Percentiles rank a stretch among this genome's conserved stretches.
Evolutionary conservation across 2,888 invertebrate species (phyloP).

Genomic region (Sminthurinus aureus): DNA sequence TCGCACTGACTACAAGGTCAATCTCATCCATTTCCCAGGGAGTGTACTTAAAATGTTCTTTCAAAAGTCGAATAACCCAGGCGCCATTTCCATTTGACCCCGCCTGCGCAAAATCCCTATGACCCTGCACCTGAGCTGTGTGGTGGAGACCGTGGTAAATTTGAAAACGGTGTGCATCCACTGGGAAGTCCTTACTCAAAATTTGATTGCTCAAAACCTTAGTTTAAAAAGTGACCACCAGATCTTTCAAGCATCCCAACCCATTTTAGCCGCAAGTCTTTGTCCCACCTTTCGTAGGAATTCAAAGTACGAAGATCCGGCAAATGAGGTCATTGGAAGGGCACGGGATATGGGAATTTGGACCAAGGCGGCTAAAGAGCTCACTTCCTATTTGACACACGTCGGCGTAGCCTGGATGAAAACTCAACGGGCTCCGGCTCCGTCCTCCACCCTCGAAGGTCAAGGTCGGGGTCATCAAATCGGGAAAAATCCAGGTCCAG

Average conservation of each 20-base stretch:
- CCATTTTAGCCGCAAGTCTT: background rate
- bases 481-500: too few species aligned
- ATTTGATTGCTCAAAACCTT: background rate
- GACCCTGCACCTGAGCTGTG: background rate
- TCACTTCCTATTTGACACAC: background rate
- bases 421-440: too few species aligned
- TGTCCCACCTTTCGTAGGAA: background rate
- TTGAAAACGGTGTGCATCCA: background rate
- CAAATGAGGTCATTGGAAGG: constrained; percentile 4
- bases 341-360: background rate
- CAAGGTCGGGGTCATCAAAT: too few species aligned
- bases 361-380: background rate
- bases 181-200: background rate
- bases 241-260: background rate
- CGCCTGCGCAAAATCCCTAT: background rate
- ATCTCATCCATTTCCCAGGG: background rate
- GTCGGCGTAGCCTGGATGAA: background rate
- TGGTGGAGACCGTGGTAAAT: background rate
- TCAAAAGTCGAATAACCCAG: background rate
- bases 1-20: background rate
- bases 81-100: background rate
- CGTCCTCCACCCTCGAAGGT: too few species aligned
- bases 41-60: background rate
- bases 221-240: background rate
- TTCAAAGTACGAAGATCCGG: background rate